Percentiles rank a stretch among this genome's conserved stretches.
Conservation (phyloP, 2,113 vertebrate species). For the Pristiophorus japonicus region DNA sequence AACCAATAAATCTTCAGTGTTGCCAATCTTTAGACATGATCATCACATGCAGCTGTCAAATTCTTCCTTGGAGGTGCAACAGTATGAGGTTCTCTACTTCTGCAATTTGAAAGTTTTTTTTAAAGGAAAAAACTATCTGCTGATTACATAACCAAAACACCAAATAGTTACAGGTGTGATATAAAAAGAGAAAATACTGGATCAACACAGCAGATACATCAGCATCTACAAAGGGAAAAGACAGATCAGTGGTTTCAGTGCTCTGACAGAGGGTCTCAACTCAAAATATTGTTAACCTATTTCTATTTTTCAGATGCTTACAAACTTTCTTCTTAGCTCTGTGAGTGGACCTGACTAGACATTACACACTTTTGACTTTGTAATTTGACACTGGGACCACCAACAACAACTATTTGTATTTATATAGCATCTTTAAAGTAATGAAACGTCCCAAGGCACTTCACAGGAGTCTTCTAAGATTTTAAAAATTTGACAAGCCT, state of each 20-base stretch:
- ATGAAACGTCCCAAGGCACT: too few relatives aligned
- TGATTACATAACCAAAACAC: background rate
- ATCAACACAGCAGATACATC: background rate
- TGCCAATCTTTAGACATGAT: background rate
- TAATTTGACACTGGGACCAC: background rate
- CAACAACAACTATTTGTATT: too few relatives aligned
- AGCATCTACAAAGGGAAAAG: background rate
- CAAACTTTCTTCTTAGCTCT: background rate
- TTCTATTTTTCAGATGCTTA: too few relatives aligned
- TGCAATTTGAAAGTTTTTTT: background rate
- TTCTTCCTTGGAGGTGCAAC: background rate
- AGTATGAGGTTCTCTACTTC: background rate
- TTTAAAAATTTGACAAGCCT: too few relatives aligned
- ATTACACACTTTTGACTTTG: background rate
- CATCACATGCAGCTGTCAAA: background rate
- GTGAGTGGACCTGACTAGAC: background rate
- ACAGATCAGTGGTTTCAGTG: too few relatives aligned
- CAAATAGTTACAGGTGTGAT: background rate
- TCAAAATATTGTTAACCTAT: too few relatives aligned
- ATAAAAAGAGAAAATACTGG: background rate
- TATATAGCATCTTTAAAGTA: too few relatives aligned
- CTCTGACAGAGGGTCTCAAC: too few relatives aligned
- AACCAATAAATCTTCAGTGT: background rate
- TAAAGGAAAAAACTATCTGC: background rate
- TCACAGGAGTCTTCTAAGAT: too few relatives aligned